A percentile compares a stretch with the other conserved stretches of the same genome.
These are phyloP conservation scores for Myotis brandtii DNA, from an alignment of 2,113 vertebrate species.

Conservation along the genomic window DNA sequence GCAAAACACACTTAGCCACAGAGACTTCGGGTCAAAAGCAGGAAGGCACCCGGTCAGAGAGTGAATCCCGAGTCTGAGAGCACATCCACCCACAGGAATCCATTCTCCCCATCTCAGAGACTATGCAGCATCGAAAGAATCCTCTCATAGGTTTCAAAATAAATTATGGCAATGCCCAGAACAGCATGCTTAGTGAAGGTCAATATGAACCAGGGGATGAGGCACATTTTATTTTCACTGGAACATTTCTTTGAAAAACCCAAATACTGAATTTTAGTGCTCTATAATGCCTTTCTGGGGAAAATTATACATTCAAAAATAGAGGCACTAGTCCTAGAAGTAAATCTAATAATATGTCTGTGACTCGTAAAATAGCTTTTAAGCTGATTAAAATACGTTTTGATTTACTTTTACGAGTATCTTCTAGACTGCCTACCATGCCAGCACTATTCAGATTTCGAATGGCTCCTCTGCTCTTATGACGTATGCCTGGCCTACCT, in stretches of 20 bases:
- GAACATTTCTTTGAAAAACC: neutral
- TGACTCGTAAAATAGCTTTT: neutral
- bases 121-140: neutral
- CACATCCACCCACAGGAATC: neutral
- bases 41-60: conserved; percentile 18
- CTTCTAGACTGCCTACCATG: neutral
- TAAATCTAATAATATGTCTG: neutral
- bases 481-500: neutral
- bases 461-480: neutral
- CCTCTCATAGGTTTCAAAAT: neutral
- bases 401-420: neutral
- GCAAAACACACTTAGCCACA: conserved; percentile 35
- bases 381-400: neutral
- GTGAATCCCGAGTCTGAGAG: neutral
- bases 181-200: neutral
- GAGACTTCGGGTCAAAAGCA: conserved; percentile 51
- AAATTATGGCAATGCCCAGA: neutral
- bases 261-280: neutral
- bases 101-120: neutral
- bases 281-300: conserved; percentile 39
- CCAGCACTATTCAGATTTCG: no score
- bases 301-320: neutral
- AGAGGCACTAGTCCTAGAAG: neutral
- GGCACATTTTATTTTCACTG: conserved; percentile 3
- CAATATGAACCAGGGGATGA: neutral